These are phyloP conservation scores for Luffia ferchaultella DNA, from an alignment of 2,888 invertebrate genomes.

Conservation along the genomic window DNA sequence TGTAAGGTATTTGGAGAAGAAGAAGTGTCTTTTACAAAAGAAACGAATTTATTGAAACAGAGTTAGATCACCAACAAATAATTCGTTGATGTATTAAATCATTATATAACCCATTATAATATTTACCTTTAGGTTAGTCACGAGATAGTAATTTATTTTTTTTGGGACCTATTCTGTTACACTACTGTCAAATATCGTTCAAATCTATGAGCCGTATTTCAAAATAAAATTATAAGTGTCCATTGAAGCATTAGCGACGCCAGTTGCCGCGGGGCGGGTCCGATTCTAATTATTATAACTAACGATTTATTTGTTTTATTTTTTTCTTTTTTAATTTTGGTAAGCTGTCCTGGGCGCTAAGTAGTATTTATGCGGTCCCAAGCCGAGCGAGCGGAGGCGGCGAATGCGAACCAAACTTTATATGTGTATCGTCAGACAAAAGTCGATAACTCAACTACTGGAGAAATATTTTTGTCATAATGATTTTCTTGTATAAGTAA, in stretches of 20 bases:
- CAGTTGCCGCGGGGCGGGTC: slow-evolving; percentile 36
- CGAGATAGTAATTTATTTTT: no score
- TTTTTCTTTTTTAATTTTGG: slow-evolving; percentile 43
- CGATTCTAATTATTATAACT: slow-evolving; percentile 55
- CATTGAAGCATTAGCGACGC: slow-evolving; percentile 60
- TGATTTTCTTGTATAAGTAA: not conserved
- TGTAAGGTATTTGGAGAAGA: no score
- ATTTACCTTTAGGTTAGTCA: no score
- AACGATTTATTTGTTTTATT: slow-evolving; percentile 18
- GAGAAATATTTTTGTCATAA: not conserved
- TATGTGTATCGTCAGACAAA: not conserved
- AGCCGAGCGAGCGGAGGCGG: slow-evolving; percentile 45
- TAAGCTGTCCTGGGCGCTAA: slow-evolving; percentile 44
- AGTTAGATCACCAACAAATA: no score
- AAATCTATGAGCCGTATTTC: slow-evolving; percentile 26
- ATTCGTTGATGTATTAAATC: no score
- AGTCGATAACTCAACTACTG: slow-evolving; percentile 1
- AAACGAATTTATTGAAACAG: no score
- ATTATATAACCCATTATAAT: no score
- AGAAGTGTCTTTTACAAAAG: no score
- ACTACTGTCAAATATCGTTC: no score
- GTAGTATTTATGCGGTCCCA: slow-evolving; percentile 64
- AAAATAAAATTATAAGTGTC: slow-evolving; percentile 52
- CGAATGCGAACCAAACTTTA: slow-evolving; percentile 7
- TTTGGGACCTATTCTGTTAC: no score